These are phyloP conservation scores for Corynorhinus townsendii DNA, from an alignment of 2,113 vertebrate species.

Conservation along the genomic window DNA sequence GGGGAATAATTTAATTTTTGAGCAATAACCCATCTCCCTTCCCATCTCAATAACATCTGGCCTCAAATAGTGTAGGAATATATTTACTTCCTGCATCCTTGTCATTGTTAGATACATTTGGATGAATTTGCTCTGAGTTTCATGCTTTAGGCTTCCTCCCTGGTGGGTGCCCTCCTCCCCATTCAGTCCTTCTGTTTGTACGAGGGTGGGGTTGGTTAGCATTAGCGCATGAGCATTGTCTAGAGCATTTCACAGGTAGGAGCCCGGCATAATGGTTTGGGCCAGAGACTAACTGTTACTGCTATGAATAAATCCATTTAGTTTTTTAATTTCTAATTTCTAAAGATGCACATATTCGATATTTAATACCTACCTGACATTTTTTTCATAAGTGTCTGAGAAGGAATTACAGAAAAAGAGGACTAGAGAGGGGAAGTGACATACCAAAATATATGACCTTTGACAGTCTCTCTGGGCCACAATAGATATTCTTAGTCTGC, in stretches of 20 bases:
- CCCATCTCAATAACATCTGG: neutral
- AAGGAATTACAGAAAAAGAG: neutral
- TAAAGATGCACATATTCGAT: neutral
- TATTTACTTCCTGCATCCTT: neutral
- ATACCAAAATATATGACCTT: neutral
- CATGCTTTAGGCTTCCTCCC: neutral
- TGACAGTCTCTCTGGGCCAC: neutral
- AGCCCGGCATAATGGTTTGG: neutral
- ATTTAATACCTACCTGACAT: neutral
- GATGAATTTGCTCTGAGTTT: neutral
- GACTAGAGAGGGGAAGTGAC: neutral
- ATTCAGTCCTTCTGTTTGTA: neutral
- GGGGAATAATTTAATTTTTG: neutral
- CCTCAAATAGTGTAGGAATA: neutral
- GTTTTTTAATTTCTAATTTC: neutral
- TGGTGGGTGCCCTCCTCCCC: neutral
- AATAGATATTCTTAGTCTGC: neutral
- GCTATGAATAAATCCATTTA: neutral
- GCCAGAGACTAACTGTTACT: neutral
- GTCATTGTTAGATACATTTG: neutral
- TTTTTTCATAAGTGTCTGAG: neutral
- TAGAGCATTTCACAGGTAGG: neutral
- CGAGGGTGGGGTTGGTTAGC: accelerated
- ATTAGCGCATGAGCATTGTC: no score
- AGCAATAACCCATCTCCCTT: neutral